These are phyloP conservation scores for Gorsachius goisagi DNA, from an alignment of 2,113 vertebrate species.

Conservation along the genomic window DNA sequence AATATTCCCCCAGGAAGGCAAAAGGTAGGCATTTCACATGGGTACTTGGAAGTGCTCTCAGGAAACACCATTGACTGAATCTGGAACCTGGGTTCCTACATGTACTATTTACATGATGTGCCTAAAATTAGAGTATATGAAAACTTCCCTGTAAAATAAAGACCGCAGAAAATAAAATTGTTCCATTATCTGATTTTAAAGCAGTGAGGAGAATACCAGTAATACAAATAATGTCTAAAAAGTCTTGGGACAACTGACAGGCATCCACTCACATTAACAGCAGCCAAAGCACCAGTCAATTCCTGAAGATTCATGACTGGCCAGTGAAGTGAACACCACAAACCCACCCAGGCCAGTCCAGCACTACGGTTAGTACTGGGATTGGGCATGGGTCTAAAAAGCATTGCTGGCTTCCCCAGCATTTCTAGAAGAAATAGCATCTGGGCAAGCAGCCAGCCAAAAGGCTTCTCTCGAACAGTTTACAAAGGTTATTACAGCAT, in stretches of 20 bases:
- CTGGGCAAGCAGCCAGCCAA: slow-evolving; percentile 30
- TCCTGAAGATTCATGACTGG: background rate
- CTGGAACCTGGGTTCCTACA: background rate
- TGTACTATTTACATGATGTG: background rate
- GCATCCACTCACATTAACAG: background rate
- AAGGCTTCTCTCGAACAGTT: slow-evolving; percentile 1
- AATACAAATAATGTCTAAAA: background rate
- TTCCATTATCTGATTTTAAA: background rate
- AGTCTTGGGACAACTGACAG: background rate
- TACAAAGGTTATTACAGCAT: background rate
- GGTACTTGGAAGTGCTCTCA: background rate
- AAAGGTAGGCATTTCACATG: background rate
- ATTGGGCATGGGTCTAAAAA: background rate
- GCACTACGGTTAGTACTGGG: background rate
- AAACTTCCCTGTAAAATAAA: background rate
- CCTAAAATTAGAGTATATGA: background rate
- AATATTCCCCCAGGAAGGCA: background rate
- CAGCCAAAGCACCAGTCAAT: background rate
- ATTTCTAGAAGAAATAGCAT: slow-evolving; percentile 58
- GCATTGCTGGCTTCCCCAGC: background rate
- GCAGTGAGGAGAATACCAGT: background rate
- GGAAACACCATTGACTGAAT: background rate
- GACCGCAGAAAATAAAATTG: background rate
- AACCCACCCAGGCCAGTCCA: background rate
- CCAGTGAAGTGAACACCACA: background rate